These are phyloP conservation scores for Neomorphus geoffroyi DNA, from an alignment of 2,797 vertebrate genomes.

Conservation along the genomic window DNA sequence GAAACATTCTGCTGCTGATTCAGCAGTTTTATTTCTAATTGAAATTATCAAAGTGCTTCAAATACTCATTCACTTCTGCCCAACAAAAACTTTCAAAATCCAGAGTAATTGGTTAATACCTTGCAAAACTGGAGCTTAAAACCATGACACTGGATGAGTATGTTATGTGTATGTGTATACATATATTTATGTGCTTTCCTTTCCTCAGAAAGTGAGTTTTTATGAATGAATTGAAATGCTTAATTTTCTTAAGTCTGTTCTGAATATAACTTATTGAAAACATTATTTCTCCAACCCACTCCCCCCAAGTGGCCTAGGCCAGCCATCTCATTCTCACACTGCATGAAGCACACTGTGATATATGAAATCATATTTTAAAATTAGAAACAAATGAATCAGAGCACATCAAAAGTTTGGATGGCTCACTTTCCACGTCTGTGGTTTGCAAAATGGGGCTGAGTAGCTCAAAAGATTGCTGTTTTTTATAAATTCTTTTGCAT, in stretches of 20 bases:
- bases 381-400: slow-evolving; percentile 7
- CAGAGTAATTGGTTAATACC: neutral
- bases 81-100: neutral
- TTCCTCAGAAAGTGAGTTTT: neutral
- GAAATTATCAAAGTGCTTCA: neutral
- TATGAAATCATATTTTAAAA: neutral
- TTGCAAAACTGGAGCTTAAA: neutral
- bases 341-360: neutral
- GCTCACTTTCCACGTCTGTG: neutral
- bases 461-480: neutral
- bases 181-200: neutral
- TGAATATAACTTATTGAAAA: neutral
- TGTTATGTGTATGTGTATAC: accelerated
- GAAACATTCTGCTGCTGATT: neutral
- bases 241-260: neutral
- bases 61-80: neutral
- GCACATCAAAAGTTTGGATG: neutral
- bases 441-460: neutral
- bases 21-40: neutral
- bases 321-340: neutral
- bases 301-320: neutral
- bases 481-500: neutral
- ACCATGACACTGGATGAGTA: neutral
- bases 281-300: neutral
- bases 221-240: neutral